Evolutionary conservation across 2,797 vertebrate genomes (phyloP), one percentile per base, ranked within the genome.

Genomic region (Podargus strigoides): DNA sequence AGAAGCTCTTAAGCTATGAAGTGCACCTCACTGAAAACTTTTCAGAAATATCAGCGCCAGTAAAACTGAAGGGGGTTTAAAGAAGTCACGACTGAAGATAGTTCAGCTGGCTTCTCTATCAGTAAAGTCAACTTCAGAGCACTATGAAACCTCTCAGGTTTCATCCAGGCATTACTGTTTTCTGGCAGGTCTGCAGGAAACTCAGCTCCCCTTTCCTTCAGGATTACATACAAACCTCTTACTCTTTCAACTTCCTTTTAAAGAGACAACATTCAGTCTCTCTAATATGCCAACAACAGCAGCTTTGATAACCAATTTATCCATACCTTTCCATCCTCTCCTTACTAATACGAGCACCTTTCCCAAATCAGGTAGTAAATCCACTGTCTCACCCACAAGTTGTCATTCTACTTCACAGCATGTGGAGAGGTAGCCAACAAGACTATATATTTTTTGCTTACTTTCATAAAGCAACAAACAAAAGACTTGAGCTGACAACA

Each of bases 291-390:
- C 1, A 1, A 27, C 2, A 62, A 5, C 18, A 70, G 44, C 23
- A 79, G 28, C 26, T 53, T 60, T 68, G 14, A 55, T 18, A 32
- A 56, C 5, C 36, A 53, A 21, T 74, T 68, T 28, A 70, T 37
- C 62, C 1, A 1, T 12, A 78, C 10, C 20, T 34, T 77, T 39
- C 58, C 9, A 37, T 67, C 15, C n/a, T 2, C 0, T 15, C 36
- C 36, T 86, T 47, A 55, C 32, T 41, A 64, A 55, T 4, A 24
- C 17, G 2, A 73, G 28, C 15, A 83, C 3, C 6, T 21, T 53
- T 47, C 66, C 20, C 50, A 80, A 69, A 55, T 4, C 27, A 76
- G 15, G 13, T 3, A 47, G 10, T 28, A 88, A 85, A 85, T 15
- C 14, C 9, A 14, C 56, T 46, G 15, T 24, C 42, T 50, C 7